A percentile compares a stretch with the other conserved stretches of the same genome.
phyloP scores from a whole-genome alignment of 2,888 invertebrate genomes.

The Cosmopolites sordidus region DNA sequence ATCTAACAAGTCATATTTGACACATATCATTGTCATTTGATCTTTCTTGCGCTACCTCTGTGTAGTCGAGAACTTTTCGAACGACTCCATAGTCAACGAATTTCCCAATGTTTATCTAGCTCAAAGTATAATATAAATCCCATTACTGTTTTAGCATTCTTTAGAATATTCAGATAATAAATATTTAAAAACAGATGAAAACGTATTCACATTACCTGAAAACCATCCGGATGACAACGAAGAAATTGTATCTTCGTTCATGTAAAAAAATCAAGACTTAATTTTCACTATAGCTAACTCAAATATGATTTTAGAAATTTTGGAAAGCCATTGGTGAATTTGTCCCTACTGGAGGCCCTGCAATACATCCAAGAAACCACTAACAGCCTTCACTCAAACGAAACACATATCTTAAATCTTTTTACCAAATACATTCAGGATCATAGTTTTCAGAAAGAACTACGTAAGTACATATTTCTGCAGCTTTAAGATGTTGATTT shows the following conservation, averaged over 20 bases:
- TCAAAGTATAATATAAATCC: too few species aligned
- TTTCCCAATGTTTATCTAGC: too few species aligned
- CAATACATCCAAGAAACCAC: slow-evolving; percentile 30
- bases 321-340: slow-evolving; percentile 18
- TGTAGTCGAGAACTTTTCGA: too few species aligned
- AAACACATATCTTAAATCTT: slow-evolving; percentile 34
- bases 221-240: background rate
- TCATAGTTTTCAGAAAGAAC: slow-evolving; percentile 33
- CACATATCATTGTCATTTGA: too few species aligned
- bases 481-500: too few species aligned
- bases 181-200: background rate
- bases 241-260: slow-evolving; percentile 10
- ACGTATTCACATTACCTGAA: background rate
- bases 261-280: slow-evolving; percentile 8
- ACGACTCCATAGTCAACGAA: too few species aligned
- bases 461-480: slow-evolving; percentile 33
- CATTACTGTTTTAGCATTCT: slow-evolving; percentile 5
- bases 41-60: too few species aligned
- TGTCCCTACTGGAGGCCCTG: slow-evolving; percentile 24
- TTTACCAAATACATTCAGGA: slow-evolving; percentile 37
- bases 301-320: slow-evolving; percentile 26
- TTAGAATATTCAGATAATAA: background rate
- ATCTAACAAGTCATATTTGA: too few species aligned
- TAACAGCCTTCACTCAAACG: slow-evolving; percentile 33
- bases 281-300: background rate